phyloP scores from a whole-genome alignment of 2,113 vertebrate genomes.

The Polypterus senegalus region DNA sequence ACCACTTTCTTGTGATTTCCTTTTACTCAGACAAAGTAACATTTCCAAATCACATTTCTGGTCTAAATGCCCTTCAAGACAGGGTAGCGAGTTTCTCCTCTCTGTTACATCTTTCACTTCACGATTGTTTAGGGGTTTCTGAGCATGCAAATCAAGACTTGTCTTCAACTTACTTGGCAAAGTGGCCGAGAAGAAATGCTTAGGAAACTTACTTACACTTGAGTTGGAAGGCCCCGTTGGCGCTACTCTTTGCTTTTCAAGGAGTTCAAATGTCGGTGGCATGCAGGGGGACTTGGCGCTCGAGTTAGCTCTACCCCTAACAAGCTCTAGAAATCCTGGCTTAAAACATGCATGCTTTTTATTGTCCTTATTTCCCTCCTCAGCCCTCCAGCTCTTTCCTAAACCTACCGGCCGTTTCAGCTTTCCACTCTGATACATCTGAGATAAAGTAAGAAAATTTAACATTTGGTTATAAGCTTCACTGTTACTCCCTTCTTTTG shows the following conservation, averaged over 20 bases:
- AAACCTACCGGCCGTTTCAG: not conserved
- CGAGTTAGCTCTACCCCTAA: not conserved
- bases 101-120: constrained; percentile 7
- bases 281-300: constrained; percentile 1
- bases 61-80: constrained; percentile 10
- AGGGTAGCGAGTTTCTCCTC: constrained; percentile 8
- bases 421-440: constrained; percentile 1
- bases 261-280: not conserved
- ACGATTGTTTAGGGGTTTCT: constrained; percentile 9
- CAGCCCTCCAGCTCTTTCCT: constrained; percentile 26
- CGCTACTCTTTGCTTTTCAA: constrained; percentile 2
- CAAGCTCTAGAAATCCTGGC: not conserved
- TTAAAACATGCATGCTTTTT: constrained; percentile 2
- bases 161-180: constrained; percentile 12
- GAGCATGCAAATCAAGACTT: constrained; percentile 9
- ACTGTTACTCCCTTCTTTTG: constrained; percentile 1
- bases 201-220: constrained; percentile 6
- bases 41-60: constrained; percentile 7
- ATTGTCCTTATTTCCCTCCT: not conserved
- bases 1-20: constrained; percentile 20
- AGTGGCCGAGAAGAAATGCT: constrained; percentile 6
- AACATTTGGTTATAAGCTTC: constrained; percentile 3
- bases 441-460: constrained; percentile 3
- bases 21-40: constrained; percentile 7
- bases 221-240: not conserved